Percentiles rank a stretch among this genome's conserved stretches.
phyloP scores from a whole-genome alignment of 2,113 vertebrate species.

The Leptobrachium leishanense region DNA sequence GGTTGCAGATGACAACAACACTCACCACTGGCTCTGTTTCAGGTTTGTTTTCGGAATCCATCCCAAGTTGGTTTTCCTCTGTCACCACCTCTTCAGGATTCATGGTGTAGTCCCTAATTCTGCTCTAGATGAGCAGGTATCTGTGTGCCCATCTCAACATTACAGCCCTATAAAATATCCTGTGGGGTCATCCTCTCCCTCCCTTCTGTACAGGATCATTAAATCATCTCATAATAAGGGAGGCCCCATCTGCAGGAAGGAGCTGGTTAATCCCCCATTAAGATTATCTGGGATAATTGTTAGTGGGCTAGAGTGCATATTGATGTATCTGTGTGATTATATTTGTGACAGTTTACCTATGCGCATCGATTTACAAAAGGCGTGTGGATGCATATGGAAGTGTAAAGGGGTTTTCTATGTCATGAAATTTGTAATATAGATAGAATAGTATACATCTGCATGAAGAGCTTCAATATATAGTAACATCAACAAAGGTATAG shows the following conservation, averaged over 20 bases:
- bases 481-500: too few relatives aligned
- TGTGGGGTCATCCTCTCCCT: slow-evolving; percentile 30
- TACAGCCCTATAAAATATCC: slow-evolving; percentile 39
- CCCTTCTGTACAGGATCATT: slow-evolving; percentile 30
- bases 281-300: slow-evolving; percentile 50
- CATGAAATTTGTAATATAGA: too few relatives aligned
- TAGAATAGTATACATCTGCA: too few relatives aligned
- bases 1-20: neutral
- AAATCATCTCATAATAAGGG: slow-evolving; percentile 49
- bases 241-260: slow-evolving; percentile 44
- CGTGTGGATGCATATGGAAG: neutral
- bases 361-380: neutral
- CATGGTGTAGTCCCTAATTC: neutral
- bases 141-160: slow-evolving; percentile 21
- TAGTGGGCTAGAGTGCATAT: slow-evolving; percentile 37
- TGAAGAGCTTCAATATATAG: too few relatives aligned
- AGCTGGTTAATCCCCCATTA: slow-evolving; percentile 46
- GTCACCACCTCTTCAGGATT: slow-evolving; percentile 30
- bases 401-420: neutral
- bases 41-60: neutral
- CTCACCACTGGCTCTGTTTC: slow-evolving; percentile 22
- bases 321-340: slow-evolving; percentile 23
- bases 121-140: neutral
- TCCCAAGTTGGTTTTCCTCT: slow-evolving; percentile 10
- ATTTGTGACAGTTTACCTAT: neutral